Conservation (phyloP, 2,888 invertebrate species). For the Hofmannophila pseudospretella region DNA sequence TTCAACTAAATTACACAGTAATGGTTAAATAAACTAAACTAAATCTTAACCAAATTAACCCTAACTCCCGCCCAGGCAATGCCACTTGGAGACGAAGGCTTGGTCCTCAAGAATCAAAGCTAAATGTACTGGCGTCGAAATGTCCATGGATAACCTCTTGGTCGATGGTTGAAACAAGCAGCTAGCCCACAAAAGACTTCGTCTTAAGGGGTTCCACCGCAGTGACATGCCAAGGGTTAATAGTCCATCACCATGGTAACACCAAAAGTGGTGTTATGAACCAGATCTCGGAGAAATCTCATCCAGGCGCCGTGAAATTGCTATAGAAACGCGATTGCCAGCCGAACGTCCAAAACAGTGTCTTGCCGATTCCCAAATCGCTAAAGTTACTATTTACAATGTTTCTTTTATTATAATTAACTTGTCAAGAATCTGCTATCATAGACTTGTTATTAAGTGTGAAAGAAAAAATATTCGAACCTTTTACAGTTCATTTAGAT, state of each 20-base stretch:
- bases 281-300: no score
- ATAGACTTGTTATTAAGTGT: no score
- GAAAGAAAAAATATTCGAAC: no score
- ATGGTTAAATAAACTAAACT: background rate
- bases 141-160: background rate
- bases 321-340: background rate
- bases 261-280: background rate
- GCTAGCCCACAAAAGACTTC: conserved; percentile 46
- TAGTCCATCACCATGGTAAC: conserved; percentile 1
- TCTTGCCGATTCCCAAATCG: background rate
- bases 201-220: conserved; percentile 46
- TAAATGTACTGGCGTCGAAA: conserved; percentile 2
- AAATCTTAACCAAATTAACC: conserved; percentile 8
- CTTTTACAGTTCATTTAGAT: no score
- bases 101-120: conserved; percentile 2
- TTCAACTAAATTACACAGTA: conserved; percentile 3
- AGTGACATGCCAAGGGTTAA: conserved; percentile 14
- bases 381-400: background rate
- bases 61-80: conserved; percentile 13
- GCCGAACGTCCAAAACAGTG: background rate
- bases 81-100: background rate
- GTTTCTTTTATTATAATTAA: no score
- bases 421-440: no score
- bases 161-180: conserved; percentile 15
- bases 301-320: conserved; percentile 1